phyloP scores from a whole-genome alignment of 1,140 invertebrate genomes.

The Drosophila navojoa region DNA sequence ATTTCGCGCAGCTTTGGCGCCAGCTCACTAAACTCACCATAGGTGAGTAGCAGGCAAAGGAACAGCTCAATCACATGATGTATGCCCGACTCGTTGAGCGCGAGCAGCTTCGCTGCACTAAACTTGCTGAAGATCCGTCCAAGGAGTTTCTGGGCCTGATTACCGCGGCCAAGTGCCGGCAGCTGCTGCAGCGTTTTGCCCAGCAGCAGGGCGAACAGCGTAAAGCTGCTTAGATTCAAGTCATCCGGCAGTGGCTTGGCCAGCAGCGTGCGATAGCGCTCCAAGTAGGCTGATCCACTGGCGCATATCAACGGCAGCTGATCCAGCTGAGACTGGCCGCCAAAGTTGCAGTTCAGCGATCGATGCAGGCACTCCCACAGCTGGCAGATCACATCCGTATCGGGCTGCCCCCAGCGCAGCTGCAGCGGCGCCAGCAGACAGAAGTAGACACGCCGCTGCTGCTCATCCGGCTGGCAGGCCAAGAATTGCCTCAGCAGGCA shows the following conservation, averaged over 20 bases:
- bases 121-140: slow-evolving; percentile 83
- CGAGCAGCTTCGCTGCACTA: slow-evolving; percentile 72
- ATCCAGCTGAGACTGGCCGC: slow-evolving; percentile 54
- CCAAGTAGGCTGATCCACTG: slow-evolving; percentile 68
- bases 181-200: slow-evolving; percentile 60
- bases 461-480: slow-evolving; percentile 65
- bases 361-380: slow-evolving; percentile 82
- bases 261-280: slow-evolving; percentile 63
- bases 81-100: slow-evolving; percentile 77
- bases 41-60: slow-evolving; percentile 60
- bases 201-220: slow-evolving; percentile 64
- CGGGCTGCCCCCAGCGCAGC: slow-evolving; percentile 57
- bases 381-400: slow-evolving; percentile 64
- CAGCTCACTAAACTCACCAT: slow-evolving; percentile 58
- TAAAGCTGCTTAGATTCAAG: slow-evolving; percentile 76
- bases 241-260: slow-evolving; percentile 51
- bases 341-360: slow-evolving; percentile 70
- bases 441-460: slow-evolving; percentile 69
- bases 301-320: slow-evolving; percentile 54
- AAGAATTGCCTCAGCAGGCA: slow-evolving; percentile 60
- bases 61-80: slow-evolving; percentile 82
- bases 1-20: slow-evolving; percentile 66
- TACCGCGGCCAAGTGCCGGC: slow-evolving; percentile 27
- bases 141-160: slow-evolving; percentile 70
- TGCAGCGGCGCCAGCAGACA: slow-evolving; percentile 63